phyloP scores from a whole-genome alignment of 2,113 vertebrate genomes.

The Naja naja region DNA sequence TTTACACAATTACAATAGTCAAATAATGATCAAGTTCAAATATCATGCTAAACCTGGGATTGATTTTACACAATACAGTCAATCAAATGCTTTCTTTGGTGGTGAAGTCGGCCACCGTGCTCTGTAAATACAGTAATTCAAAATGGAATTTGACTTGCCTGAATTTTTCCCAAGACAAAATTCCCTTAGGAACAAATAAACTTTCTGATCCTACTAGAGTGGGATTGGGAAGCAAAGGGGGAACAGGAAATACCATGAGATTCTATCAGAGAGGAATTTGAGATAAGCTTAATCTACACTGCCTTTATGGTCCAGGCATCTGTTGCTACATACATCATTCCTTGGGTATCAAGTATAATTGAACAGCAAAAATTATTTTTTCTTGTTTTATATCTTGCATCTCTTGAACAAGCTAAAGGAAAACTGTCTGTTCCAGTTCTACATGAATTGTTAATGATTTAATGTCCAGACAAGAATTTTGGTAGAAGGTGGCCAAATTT shows the following conservation, averaged over 20 bases:
- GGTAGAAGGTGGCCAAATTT: not conserved
- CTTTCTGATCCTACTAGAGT: not conserved
- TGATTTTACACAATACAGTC: not conserved
- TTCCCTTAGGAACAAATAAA: not conserved
- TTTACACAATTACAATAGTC: not conserved
- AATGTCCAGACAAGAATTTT: not conserved
- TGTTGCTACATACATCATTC: not conserved
- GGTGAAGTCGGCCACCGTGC: not conserved
- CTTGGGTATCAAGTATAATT: not conserved
- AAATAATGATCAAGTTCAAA: not conserved
- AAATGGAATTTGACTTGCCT: not conserved
- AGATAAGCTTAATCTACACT: not conserved
- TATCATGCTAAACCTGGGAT: not conserved
- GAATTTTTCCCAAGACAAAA: not conserved
- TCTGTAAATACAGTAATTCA: not conserved
- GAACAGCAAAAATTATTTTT: not conserved
- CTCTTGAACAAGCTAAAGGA: not conserved
- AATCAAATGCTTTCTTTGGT: not conserved
- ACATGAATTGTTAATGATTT: not conserved
- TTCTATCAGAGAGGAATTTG: not conserved
- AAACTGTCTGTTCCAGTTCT: not conserved
- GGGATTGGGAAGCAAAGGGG: not conserved
- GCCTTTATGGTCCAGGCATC: not conserved
- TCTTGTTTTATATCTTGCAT: not conserved
- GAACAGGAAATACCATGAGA: not conserved